Percentiles rank a stretch among this genome's conserved stretches.
phyloP scores from a whole-genome alignment of 2,888 invertebrate species.

The Brenthis ino region DNA sequence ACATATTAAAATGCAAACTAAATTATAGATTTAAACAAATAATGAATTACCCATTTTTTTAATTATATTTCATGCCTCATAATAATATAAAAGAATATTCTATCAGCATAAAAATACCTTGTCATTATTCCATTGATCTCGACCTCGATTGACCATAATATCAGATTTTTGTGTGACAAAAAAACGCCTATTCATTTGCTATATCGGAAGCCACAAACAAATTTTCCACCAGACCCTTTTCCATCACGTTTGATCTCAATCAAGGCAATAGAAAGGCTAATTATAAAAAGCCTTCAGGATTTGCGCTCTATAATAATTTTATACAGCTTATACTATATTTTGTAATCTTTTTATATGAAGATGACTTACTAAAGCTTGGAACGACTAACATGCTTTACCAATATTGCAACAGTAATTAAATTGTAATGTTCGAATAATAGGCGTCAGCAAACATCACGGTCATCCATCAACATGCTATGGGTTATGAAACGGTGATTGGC shows the following conservation, averaged over 20 bases:
- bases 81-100: too few species aligned
- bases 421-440: conserved; percentile 28
- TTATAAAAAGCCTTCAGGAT: conserved; percentile 51
- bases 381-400: too few species aligned
- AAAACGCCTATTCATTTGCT: conserved; percentile 30
- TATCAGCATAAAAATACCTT: neutral
- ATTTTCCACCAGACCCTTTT: conserved; percentile 53
- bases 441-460: conserved; percentile 34
- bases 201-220: conserved; percentile 39
- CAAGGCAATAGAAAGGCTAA: conserved; percentile 52
- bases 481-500: conserved; percentile 37
- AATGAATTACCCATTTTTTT: too few species aligned
- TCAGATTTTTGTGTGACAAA: conserved; percentile 49
- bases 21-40: too few species aligned
- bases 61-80: too few species aligned
- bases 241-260: conserved; percentile 51
- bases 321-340: too few species aligned
- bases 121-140: conserved; percentile 30
- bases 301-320: conserved; percentile 44
- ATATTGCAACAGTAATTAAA: neutral
- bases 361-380: too few species aligned
- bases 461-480: conserved; percentile 24
- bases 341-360: too few species aligned
- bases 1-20: too few species aligned
- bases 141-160: conserved; percentile 38